Base-by-base conservation (phyloP, 2,888 invertebrate species). In the Emmelina monodactyla region DNA sequence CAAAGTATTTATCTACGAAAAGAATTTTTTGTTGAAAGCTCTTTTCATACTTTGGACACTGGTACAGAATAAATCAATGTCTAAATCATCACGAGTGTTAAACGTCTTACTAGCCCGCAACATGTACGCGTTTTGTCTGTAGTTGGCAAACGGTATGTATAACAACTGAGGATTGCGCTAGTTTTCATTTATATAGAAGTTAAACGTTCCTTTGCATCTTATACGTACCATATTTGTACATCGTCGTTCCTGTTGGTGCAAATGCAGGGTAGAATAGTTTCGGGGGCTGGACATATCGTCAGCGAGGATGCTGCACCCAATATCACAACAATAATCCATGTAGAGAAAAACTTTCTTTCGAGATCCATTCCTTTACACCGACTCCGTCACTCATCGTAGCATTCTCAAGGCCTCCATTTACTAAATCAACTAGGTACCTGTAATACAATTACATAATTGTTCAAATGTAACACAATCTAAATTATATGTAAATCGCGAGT, bases 211-310 rank as follows among this genome's bases (percentile, higher is more conserved):
- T 9, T 19, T 19, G 5, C 5, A 19, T 5, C 19, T 6, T 5
- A 19, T 6, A 10, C 49, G 71, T 75, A 92, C 93, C 93, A 93
- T 78, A 93, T 89, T 82, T 93, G 93, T 48, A 89, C 82, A 54
- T 93, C 92, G 55, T 88, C 87, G 51, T 85, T 85, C 31, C 89
- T 83, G 43, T 87, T 82, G 16, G 91, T 85, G 64, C 93, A 93
- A 49, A 92, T 85, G 61, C 93, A 93, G 14, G 93, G 93, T 37
- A 89, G 67, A 50, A 93, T 92, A 31, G 83, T 81, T 52, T 91
- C 90, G 40, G 90, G 87, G 15, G 85, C 79, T 15, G 93, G 92
- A 62, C 93, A 93, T 57, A 73, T 61, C 43, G 49, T 14, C n/a
- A n/a, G n/a, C n/a, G n/a, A n/a, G n/a, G n/a, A n/a, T n/a, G 46